Evolutionary conservation across 1,140 invertebrate species (phyloP), one percentile per base, ranked within the genome.

Genomic region (Drosophila prosaltans): DNA sequence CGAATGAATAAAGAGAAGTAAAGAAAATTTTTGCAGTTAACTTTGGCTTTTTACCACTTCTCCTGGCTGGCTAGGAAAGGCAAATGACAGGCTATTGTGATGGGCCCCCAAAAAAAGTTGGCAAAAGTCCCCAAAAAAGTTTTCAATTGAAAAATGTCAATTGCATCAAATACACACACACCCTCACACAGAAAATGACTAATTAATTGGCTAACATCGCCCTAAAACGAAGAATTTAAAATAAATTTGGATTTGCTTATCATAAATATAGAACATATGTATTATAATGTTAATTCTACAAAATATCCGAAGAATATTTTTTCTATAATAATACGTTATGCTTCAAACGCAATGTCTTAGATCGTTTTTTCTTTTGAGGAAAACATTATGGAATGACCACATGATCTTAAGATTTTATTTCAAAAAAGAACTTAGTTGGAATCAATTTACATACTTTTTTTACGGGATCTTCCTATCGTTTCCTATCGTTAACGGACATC

Each of bases 1-100:
- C 21, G 43, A 48, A 51, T 48, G 45, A 51, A 51, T 51, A 51
- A 51, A 51, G 45, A 51, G 26, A 51, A 24, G 45, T 16, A 16
- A 16, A 16, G 16, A 16, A 51, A 51, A 26, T 51, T 51, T 51
- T 51, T 51, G 45, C 45, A 51, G 45, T 51, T 51, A 51, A 51
- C 45, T 51, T 51, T 51, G 21, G 21, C 45, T 51, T 51, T 51
- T 51, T 51, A 51, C 45, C 45, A 51, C 45, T 51, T 51, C 45
- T 51, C 21, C 24, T 48, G 45, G 16, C 24, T 48, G 45, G 16
- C 57, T 48, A 9, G 8, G 24, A 51, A 39, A 55, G 45, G 24
- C 64, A 41, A 45, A 28, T 55, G 64, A 55, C 26, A 30, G 48
- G 30, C 24, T n/a, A 55, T n/a, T 65, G 45, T 45, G 21, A 51